Percentiles rank a stretch among this genome's conserved stretches.
Conservation (phyloP, 2,797 vertebrate genomes). For the Acanthopagrus latus region DNA sequence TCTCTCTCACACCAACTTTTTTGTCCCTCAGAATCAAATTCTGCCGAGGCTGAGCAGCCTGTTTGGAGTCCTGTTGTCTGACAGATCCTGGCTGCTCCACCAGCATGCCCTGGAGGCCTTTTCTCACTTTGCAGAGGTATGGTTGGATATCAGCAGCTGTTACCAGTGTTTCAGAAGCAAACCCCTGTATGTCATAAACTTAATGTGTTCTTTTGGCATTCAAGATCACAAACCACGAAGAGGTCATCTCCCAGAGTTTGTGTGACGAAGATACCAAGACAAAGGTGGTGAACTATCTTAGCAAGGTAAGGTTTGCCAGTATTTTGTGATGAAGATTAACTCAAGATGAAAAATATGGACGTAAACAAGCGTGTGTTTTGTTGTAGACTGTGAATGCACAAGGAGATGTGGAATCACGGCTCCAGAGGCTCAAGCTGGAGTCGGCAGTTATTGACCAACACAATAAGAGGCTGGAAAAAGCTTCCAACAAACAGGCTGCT, state of each 20-base stretch:
- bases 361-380: not conserved
- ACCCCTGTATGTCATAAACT: not conserved
- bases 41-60: conserved; percentile 86
- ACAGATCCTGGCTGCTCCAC: conserved; percentile 88
- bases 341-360: not conserved
- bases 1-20: not conserved
- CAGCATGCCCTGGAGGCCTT: conserved; percentile 93
- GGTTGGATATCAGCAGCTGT: not conserved
- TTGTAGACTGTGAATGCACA: conserved; percentile 68
- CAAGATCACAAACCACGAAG: conserved; percentile 94
- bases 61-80: conserved; percentile 87
- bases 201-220: conserved; percentile 13
- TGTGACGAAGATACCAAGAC: conserved; percentile 89
- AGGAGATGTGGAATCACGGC: conserved; percentile 80
- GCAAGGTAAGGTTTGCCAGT: conserved; percentile 87
- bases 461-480: conserved; percentile 60
- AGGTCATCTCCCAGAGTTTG: conserved; percentile 92
- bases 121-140: conserved; percentile 93
- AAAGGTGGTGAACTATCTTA: conserved; percentile 92
- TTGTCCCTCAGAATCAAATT: conserved; percentile 86
- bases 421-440: conserved; percentile 86
- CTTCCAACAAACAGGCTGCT: conserved; percentile 7
- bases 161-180: not conserved
- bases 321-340: not conserved
- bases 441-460: conserved; percentile 71